Conservation (phyloP, 2,797 vertebrate genomes). For the Chanos chanos region DNA sequence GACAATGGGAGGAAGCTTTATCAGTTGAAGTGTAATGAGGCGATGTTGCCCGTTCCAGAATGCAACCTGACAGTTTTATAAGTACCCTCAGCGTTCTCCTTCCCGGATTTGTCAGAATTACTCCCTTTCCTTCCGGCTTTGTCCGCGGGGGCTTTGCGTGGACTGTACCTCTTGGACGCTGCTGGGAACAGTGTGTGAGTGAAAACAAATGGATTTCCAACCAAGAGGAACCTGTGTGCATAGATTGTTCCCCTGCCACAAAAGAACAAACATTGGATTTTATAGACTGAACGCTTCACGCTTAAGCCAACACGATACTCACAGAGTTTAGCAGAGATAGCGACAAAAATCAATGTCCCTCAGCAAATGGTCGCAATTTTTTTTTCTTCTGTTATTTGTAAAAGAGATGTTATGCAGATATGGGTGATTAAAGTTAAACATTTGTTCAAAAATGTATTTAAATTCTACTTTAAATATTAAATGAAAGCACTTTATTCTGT, state of each 20-base stretch:
- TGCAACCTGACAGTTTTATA: neutral
- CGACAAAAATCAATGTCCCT: slow-evolving; percentile 5
- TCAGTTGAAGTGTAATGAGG: too few relatives aligned
- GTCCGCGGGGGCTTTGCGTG: slow-evolving; percentile 16
- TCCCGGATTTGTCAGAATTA: slow-evolving; percentile 12
- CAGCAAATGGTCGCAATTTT: neutral
- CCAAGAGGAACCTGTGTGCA: slow-evolving; percentile 1
- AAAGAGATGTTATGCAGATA: too few relatives aligned
- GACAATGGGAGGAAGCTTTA: too few relatives aligned
- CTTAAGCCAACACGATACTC: neutral
- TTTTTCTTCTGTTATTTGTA: too few relatives aligned
- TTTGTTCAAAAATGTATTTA: too few relatives aligned
- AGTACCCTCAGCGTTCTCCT: slow-evolving; percentile 13
- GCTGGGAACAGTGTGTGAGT: neutral
- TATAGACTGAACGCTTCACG: slow-evolving; percentile 22
- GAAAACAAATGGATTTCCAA: slow-evolving; percentile 43
- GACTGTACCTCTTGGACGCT: slow-evolving; percentile 26
- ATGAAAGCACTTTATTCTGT: too few relatives aligned
- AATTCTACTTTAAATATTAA: too few relatives aligned
- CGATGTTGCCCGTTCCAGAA: too few relatives aligned
- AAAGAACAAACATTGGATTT: slow-evolving; percentile 12
- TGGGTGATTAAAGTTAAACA: too few relatives aligned
- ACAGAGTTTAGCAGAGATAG: slow-evolving; percentile 2
- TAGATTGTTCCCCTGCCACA: neutral
- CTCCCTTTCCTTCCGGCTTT: slow-evolving; percentile 15